Base-by-base conservation (phyloP, 2,113 vertebrate genomes). In the Semicossyphus pulcher region DNA sequence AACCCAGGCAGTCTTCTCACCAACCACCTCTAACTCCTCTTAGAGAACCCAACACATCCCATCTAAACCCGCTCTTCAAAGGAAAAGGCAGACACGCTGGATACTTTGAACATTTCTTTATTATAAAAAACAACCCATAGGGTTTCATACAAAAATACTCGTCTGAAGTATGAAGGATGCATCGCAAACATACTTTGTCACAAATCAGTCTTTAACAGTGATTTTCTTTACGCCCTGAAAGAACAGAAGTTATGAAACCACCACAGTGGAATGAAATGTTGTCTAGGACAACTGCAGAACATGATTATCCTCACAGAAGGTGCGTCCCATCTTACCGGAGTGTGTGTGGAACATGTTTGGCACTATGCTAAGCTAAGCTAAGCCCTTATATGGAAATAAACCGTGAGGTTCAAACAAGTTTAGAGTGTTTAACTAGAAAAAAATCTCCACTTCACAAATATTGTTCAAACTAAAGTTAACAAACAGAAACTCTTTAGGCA, bases 121-220 rank as follows among this genome's bases (percentile, higher is more conserved):
- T 49, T 85, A 63, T 51, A 86, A 91, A 89, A 91, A 90, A 89
- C 1, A 82, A 91, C 91, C 88, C 90, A 91, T 75, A 78, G 89
- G 85, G 86, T 91, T 77, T 89, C 72, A 90, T 93, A 93, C 79
- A 92, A 92, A 90, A 88, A 87, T 81, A 81, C 66, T 80, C 72
- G 20, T 64, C 80, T 26, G 31, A 72, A 62, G 59, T 83, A 80
- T 81, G 67, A 84, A 86, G 26, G 28, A 87, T 36, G 34, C 42
- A 67, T 71, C 65, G 32, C 61, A 86, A 80, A 86, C 47, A 69
- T 23, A 62, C 31, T 39, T 69, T 77, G 20, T 74, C n/a, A 86
- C 69, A 81, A 72, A 88, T 89, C 59, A 65, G 72, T 86, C 78
- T 57, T 70, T 0, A 69, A 75, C 76, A 83, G 45, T 68, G 53